Base-by-base conservation (phyloP, 2,113 vertebrate genomes). In the Datnioides undecimradiatus region DNA sequence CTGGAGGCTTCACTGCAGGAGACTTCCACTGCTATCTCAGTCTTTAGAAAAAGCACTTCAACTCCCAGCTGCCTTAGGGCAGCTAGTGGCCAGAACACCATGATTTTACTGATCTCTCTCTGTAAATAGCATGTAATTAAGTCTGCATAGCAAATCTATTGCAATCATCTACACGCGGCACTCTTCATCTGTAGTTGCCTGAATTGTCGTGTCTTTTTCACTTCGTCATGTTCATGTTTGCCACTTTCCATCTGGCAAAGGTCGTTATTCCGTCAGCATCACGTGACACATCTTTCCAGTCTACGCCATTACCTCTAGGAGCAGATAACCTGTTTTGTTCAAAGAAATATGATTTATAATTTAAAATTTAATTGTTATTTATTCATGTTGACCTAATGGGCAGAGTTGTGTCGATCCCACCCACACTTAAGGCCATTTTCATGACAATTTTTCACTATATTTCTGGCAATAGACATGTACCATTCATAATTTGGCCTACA, bases 1-100 rank as follows among this genome's bases (percentile, higher is more conserved):
- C 80, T 48, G 3, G 60, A 69, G 76, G 85, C 80, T 65, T 80
- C 72, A 48, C 80, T 79, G 79, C 40, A 45, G 66, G 77, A 82
- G 48, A 40, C 43, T 69, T 82, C 66, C 51, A 70, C n/a, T 3
- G 3, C 11, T 64, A 54, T 73, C 43, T 70, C 25, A 33, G 45
- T 25, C 36, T 74, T 80, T 17, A 66, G n/a, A 48, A 73, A 73
- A 85, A 76, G 55, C 69, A 67, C 59, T 74, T 70, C 10, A 38
- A 13, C 59, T 79, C 31, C 17, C 36, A 17, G 40, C 63, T 67
- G 70, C 80, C 64, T 55, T 8, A 43, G 43, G 70, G 49, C 12
- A 71, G 57, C 58, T 31, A 23, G 73, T 57, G 73, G 80, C 79
- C 80, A 64, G 62, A 51, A 45, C 29, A 38, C 9, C 19, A 4